Evolutionary conservation across 2,888 invertebrate species (phyloP), one percentile per base, ranked within the genome.

Genomic region (Rotaria sp.): DNA sequence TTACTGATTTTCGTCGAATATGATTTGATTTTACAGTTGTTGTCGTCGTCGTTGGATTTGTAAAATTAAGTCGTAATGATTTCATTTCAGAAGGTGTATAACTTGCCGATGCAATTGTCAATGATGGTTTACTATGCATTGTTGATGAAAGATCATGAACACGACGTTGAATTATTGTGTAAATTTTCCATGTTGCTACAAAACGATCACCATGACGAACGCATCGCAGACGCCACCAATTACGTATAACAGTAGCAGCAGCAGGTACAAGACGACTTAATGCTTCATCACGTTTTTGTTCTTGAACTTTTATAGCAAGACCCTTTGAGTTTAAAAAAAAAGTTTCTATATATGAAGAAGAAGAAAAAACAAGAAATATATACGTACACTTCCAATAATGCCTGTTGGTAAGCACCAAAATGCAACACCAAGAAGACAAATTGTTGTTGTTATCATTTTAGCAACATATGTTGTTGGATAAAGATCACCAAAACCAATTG

Each of bases 331-430:
- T n/a, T 13, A 26, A 57, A 35, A 35, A 41, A 21, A 7, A 7
- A 8, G 38, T 38, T 26, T 35, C 5, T 4, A 21, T 26, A 41
- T 38, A 38, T 21, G 41, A 41, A 26, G 26, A 38, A 67, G 35
- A 8, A 74, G 24, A 18, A 74, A 1, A 74, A 35, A 24, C 30
- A 15, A 30, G 4, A 21, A 35, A 38, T 38, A 2, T 74, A 5
- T 35, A 80, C 80, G 2, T 80, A 80, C 80, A 80, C 80, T 80
- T 21, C 87, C 87, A 24, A 87, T 87, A 38, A 87, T 87, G 24
- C 85, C 87, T 26, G 84, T 48, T 18, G 87, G 87, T 30, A 87
- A 41, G 41, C 85, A 84, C 87, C 87, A 87, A 57, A 87, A 85
- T n/a, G 85, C 84, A n/a, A 87, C 85, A 30, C 87, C 87, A 52